These are phyloP conservation scores for Sebastes paucispinis DNA, from an alignment of 2,797 vertebrate species.

Conservation along the genomic window DNA sequence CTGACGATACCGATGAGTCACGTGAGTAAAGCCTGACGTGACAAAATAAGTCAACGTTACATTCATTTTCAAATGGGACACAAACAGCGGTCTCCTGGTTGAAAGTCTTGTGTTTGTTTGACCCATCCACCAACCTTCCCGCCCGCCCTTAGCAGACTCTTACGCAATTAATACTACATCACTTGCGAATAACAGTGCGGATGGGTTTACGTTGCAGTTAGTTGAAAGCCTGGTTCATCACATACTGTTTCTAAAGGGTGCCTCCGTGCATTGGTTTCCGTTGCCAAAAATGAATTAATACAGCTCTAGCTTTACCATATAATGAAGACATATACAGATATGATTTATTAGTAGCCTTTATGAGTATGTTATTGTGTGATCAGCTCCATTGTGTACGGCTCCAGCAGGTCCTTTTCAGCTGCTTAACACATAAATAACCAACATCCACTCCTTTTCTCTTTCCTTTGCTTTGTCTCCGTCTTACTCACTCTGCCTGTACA, in stretches of 20 bases:
- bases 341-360: not conserved
- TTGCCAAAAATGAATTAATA: not conserved
- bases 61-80: rapidly evolving
- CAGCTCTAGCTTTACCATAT: not conserved
- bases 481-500: not conserved
- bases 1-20: rapidly evolving
- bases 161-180: too few relatives aligned
- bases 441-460: not conserved
- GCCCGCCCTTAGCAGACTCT: too few relatives aligned
- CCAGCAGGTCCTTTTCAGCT: not conserved
- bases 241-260: too few relatives aligned
- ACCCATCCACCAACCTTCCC: too few relatives aligned
- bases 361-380: not conserved
- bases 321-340: not conserved
- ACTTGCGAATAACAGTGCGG: too few relatives aligned
- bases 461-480: constrained; percentile 1
- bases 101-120: too few relatives aligned
- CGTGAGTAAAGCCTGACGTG: too few relatives aligned
- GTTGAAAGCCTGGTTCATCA: too few relatives aligned
- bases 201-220: too few relatives aligned
- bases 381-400: not conserved
- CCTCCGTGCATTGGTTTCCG: too few relatives aligned
- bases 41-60: too few relatives aligned
- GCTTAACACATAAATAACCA: not conserved
- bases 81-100: too few relatives aligned